Conservation (phyloP, 2,888 invertebrate species). For the Altica lythri region DNA sequence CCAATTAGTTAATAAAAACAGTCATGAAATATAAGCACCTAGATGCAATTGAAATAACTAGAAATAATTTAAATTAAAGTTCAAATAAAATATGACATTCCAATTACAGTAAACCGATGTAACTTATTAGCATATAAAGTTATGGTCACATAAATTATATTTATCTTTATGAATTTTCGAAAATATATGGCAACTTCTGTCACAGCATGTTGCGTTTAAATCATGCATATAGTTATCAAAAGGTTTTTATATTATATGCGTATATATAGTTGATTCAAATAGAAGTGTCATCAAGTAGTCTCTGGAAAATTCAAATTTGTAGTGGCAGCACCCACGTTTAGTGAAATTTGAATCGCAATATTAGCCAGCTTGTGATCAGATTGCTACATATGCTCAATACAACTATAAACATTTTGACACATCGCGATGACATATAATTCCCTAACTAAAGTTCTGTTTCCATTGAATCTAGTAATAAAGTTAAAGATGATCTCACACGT, state of each 20-base stretch:
- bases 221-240: conserved; percentile 36
- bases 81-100: conserved; percentile 47
- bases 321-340: too few relatives aligned
- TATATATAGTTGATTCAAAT: too few relatives aligned
- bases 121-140: conserved; percentile 49
- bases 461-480: too few relatives aligned
- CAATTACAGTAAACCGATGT: conserved; percentile 51
- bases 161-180: conserved; percentile 52
- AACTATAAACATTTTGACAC: too few relatives aligned
- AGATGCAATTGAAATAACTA: conserved; percentile 13
- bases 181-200: conserved; percentile 49
- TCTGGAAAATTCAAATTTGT: too few relatives aligned
- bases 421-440: too few relatives aligned
- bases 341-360: too few relatives aligned
- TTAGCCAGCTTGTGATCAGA: too few relatives aligned
- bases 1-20: conserved; percentile 2
- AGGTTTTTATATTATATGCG: not conserved
- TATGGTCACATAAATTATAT: conserved; percentile 50
- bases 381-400: too few relatives aligned
- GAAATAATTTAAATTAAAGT: conserved; percentile 26
- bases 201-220: conserved; percentile 47
- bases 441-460: too few relatives aligned
- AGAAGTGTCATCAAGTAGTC: too few relatives aligned
- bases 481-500: too few relatives aligned
- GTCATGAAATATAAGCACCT: conserved; percentile 1